Base-by-base conservation (phyloP, 2,888 invertebrate genomes). In the Melanotus villosus region DNA sequence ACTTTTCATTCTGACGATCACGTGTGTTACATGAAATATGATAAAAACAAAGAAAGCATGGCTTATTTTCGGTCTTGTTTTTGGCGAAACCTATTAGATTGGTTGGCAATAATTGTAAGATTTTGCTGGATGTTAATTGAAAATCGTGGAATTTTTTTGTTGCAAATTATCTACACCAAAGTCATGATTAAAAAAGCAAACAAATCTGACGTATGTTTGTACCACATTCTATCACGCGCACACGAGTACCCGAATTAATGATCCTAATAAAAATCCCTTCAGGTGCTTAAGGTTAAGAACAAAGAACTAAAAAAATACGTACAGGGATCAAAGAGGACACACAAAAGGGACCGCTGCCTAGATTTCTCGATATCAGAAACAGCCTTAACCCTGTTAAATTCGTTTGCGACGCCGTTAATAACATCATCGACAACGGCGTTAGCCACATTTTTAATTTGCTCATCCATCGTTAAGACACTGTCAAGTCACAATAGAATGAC, bases 241-340 rank as follows among this genome's bases (percentile, higher is more conserved):
- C 26, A 26, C 26, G 12, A 26, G 18, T 16, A 18, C 14, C 1
- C 23, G 2, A 16, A 45, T n/a, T n/a, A n/a, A 26, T 26, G 50
- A 30, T 12, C 26, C 26, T 26, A 52, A 26, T 52, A 32, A 2
- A 10, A 52, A 26, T 52, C 52, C 14, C 52, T 4, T 3, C 9
- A 14, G 30, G 9, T 16, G n/a, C 50, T 16, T 19, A n/a, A n/a
- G n/a, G n/a, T 12, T 10, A 21, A 18, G 23, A 23, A 47, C 47
- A 47, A 47, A 47, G 47, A 18, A 26, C 12, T 23, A 4, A n/a
- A 52, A n/a, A 64, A 64, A 77, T 78, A 84, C 87, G 77, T 87
- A 88, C 88, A 81, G 73, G 87, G 88, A 76, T 85, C 82, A 68
- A 88, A 85, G 67, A 87, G 80, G 74, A 85, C 84, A 83, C 87